These are phyloP conservation scores for Sphaerophoria taeniata DNA, from an alignment of 2,888 invertebrate species.

Conservation along the genomic window DNA sequence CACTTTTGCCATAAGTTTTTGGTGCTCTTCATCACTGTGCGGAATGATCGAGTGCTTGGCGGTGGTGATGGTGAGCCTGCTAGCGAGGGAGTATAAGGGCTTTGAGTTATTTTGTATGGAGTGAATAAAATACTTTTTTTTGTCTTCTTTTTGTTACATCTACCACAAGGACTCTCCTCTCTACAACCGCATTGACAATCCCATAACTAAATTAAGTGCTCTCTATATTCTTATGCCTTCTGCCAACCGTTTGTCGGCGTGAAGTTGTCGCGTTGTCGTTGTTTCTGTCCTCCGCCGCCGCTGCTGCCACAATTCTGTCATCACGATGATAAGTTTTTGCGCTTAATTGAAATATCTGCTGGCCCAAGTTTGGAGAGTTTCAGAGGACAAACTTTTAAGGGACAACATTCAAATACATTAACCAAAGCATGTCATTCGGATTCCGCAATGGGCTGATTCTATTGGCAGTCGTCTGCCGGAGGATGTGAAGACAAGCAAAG, in stretches of 20 bases:
- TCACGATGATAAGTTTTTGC: conserved; percentile 64
- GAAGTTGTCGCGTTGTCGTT: background rate
- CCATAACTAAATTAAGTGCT: conserved; percentile 66
- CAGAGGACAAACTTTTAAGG: conserved; percentile 70
- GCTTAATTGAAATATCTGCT: conserved; percentile 71
- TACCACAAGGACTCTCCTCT: conserved; percentile 40
- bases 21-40: conserved; percentile 36
- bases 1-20: conserved; percentile 45
- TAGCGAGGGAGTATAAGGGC: background rate
- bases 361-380: conserved; percentile 68
- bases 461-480: background rate
- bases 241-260: background rate
- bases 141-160: conserved; percentile 12
- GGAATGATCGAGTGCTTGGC: conserved; percentile 47
- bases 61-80: conserved; percentile 15
- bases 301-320: conserved; percentile 14
- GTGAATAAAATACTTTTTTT: conserved; percentile 3
- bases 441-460: no score
- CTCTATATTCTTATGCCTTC: conserved; percentile 3
- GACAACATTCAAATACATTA: conserved; percentile 71
- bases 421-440: conserved; percentile 48
- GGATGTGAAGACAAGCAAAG: background rate
- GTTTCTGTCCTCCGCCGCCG: background rate
- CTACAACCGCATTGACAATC: conserved; percentile 63
- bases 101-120: conserved; percentile 3